Evolutionary conservation across 2,113 vertebrate species (phyloP), one percentile per base, ranked within the genome.

Genomic region (Odocoileus hemionus): DNA sequence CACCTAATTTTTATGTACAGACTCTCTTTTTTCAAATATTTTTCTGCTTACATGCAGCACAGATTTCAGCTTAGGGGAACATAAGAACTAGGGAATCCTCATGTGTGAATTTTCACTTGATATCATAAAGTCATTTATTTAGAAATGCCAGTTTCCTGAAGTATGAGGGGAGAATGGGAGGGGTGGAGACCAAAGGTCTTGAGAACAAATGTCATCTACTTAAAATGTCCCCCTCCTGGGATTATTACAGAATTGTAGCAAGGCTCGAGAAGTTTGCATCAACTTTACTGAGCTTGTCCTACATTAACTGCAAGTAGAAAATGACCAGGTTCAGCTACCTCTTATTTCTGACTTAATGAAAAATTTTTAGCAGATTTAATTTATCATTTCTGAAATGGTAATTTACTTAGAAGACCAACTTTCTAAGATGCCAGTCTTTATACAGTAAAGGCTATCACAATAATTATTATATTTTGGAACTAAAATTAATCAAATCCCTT

Each of bases 321-420:
- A 15, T 6, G 91, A 45, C 3, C 8, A 76, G 8, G 0, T 89
- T 89, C 50, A 64, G 7, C 36, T 74, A 26, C 11, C 21, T 64
- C 30, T 30, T 14, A 55, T 8, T 96, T 97, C 39, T 58, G 54
- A 91, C 15, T 89, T 82, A 87, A 90, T 64, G 28, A 1, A 60
- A 82, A 86, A 12, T 3, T 39, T 85, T 82, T 67, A 78, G 28
- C 17, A 64, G 25, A 61, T 58, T 74, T 50, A 58, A 88, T 88
- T 93, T 96, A 90, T 43, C 26, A 58, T 91, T 85, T 93, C 52
- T 54, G 21, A 97, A 93, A 89, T 36, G 39, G 16, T 93, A 94
- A 74, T 5, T 76, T 57, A 89, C 5, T 89, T 79, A 30, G 4
- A 17, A 85, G 52, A 54, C 52, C 93, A 87, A 30, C 12, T 76